Base-by-base conservation (phyloP, 2,113 vertebrate genomes). In the Leuciscus idus region DNA sequence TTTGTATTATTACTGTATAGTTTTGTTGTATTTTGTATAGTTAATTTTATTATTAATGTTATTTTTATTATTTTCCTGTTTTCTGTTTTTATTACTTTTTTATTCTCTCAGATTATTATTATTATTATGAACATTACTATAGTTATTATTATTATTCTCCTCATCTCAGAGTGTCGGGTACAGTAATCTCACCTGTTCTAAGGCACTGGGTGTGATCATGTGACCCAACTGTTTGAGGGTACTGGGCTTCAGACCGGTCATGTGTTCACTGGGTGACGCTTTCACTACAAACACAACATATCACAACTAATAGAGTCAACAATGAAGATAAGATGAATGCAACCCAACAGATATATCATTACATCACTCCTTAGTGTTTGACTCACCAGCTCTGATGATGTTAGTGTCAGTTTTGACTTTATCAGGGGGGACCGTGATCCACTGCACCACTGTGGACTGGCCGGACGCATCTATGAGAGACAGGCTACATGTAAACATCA, bases 161-260 rank as follows among this genome's bases (percentile, higher is more conserved):
- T 30, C 50, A 50, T 50, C 62, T 64, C 62, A 43, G 26, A 26
- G 30, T 43, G 7, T 43, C 21, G 36, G 15, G 23, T 28, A 3
- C 19, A 4, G 62, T 73, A 2, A 64, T 62, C 55, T 88, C 84
- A 95, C 94, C 93, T 93, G 91, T 66, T 87, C 88, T 72, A 86
- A 43, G 89, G 87, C 10, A 78, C 76, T 74, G 21, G 86, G 17
- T 1, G 88, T 70, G 62, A 92, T 74, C 0, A 78, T 30, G 72
- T 93, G 93, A 3, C 94, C 94, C 0, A 95, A 93, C 84, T 95
- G 94, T 88, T 95, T 95, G 61, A 95, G 91, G 68, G 94, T 95
- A 89, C 93, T 98, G 81, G 98, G 96, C 91, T 99, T 99, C 88
- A 99, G 95, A 87, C 96, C 96, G 61, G 95, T 93, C 46, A 96